phyloP scores from a whole-genome alignment of 2,888 invertebrate genomes.

The Rhagophthalmus giganteus region DNA sequence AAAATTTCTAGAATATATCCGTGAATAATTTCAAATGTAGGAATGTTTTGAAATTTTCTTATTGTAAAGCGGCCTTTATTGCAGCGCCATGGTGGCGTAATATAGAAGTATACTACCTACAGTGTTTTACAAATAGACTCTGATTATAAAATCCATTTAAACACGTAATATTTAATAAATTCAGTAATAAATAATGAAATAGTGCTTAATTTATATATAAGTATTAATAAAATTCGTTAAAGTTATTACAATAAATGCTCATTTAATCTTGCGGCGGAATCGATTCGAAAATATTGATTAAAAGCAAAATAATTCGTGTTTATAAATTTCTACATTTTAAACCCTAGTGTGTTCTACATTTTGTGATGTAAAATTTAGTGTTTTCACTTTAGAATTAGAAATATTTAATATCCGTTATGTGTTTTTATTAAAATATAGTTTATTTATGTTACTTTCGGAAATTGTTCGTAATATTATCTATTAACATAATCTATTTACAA shows the following conservation, averaged over 20 bases:
- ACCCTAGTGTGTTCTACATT: conserved; percentile 51
- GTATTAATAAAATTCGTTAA: neutral
- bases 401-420: conserved; percentile 17
- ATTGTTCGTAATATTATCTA: conserved; percentile 7
- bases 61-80: conserved; percentile 40
- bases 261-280: conserved; percentile 34
- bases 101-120: conserved; percentile 44
- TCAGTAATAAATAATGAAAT: conserved; percentile 17
- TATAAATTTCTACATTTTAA: conserved; percentile 32
- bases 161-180: conserved; percentile 23
- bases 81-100: conserved; percentile 45
- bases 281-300: conserved; percentile 52
- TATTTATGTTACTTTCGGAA: conserved; percentile 21
- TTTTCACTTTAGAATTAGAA: conserved; percentile 30
- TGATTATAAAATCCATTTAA: conserved; percentile 37
- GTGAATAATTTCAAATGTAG: too few species aligned
- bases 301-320: conserved; percentile 33
- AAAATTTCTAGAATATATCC: too few species aligned
- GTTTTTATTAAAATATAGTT: conserved; percentile 21
- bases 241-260: conserved; percentile 9
- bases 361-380: conserved; percentile 46
- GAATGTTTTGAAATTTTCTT: conserved; percentile 36
- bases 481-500: conserved; percentile 11
- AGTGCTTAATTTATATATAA: conserved; percentile 13
- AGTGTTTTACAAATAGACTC: conserved; percentile 45